Conservation (phyloP, 2,797 vertebrate species). For the Tympanoctomys barrerae region DNA sequence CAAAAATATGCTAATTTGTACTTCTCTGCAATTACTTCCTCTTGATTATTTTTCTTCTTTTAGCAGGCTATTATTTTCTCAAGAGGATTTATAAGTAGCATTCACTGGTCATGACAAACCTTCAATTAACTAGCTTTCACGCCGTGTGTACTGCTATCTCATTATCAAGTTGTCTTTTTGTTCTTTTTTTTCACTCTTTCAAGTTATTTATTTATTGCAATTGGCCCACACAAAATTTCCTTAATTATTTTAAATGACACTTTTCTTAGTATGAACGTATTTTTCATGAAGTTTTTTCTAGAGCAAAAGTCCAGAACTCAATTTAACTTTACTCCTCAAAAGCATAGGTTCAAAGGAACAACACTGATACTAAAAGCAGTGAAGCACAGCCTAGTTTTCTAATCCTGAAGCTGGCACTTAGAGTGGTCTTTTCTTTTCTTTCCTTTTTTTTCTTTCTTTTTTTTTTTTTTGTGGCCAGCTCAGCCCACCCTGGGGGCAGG, state of each 20-base stretch:
- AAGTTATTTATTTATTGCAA: constrained; percentile 79
- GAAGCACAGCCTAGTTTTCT: neutral
- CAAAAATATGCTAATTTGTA: constrained; percentile 83
- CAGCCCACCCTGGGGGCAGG: too few relatives aligned
- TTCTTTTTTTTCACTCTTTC: constrained; percentile 65
- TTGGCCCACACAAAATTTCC: constrained; percentile 43
- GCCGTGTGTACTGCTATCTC: constrained; percentile 80
- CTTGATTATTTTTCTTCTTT: constrained; percentile 83
- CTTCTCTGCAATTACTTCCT: constrained; percentile 80
- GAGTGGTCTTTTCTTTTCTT: neutral
- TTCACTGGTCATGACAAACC: constrained; percentile 84
- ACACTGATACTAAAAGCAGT: neutral
- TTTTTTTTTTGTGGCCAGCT: too few relatives aligned
- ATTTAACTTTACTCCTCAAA: constrained; percentile 54
- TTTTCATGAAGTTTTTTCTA: constrained; percentile 54
- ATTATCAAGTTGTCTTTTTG: constrained; percentile 83
- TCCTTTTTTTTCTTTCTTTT: neutral
- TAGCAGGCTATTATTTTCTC: constrained; percentile 85
- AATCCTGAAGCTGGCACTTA: neutral
- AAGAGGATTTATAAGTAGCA: constrained; percentile 82
- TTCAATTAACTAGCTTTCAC: constrained; percentile 86
- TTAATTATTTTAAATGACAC: constrained; percentile 79
- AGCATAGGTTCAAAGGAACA: neutral
- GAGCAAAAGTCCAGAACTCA: neutral
- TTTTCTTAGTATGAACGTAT: constrained; percentile 50